Evolutionary conservation across 2,797 vertebrate species (phyloP).

Genomic region (Enteromius trimaculatus): DNA sequence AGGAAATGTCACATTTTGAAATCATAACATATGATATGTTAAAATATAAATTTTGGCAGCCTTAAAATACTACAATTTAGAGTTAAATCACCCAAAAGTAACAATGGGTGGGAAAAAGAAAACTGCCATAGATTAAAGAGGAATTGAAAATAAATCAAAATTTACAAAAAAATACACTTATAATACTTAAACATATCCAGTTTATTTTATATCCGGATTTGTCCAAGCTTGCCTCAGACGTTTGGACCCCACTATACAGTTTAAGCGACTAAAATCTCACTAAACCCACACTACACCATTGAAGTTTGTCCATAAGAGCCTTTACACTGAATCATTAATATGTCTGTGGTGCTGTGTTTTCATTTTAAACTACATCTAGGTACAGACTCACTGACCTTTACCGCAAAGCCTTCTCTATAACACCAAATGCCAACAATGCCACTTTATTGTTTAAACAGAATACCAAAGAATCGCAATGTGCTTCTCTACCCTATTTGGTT

Average conservation of each 20-base stretch:
- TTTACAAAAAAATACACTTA: neutral
- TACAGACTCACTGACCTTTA: slow-evolving; percentile 55
- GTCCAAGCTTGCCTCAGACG: neutral
- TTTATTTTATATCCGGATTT: neutral
- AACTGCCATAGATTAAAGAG: neutral
- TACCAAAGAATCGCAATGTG: slow-evolving; percentile 38
- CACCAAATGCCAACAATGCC: slow-evolving; percentile 38
- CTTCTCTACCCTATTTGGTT: slow-evolving; percentile 18
- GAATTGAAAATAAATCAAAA: neutral
- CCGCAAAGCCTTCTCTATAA: slow-evolving; percentile 47
- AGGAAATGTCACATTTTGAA: neutral
- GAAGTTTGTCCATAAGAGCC: slow-evolving; percentile 33
- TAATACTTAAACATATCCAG: neutral
- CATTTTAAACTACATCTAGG: slow-evolving; percentile 56
- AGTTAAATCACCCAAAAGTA: neutral
- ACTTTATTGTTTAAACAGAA: slow-evolving; percentile 56
- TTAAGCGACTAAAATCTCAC: slow-evolving; percentile 56
- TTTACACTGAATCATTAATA: slow-evolving; percentile 46
- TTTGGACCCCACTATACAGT: slow-evolving; percentile 10
- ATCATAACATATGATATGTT: neutral
- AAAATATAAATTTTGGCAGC: neutral
- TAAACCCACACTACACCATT: neutral
- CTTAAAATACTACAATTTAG: neutral
- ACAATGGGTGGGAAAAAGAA: neutral
- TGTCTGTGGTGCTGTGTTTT: slow-evolving; percentile 47